phyloP scores from a whole-genome alignment of 2,888 invertebrate species.

The Psococerastis gibbosa region DNA sequence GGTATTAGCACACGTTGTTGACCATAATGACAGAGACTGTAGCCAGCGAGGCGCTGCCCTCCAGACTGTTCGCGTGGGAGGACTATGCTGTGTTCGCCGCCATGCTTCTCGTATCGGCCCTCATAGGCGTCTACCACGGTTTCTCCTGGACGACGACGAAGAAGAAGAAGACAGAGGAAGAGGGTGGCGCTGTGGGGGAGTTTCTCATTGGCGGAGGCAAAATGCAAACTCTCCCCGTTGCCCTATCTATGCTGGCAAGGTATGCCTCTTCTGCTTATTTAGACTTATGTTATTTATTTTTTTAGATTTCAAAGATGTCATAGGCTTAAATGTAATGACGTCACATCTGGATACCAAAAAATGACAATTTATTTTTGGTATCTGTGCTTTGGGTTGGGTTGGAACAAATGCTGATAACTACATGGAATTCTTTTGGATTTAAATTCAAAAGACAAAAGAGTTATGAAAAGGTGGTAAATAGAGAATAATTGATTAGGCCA shows the following conservation, averaged over 20 bases:
- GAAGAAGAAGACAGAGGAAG: conserved; percentile 26
- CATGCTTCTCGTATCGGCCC: conserved; percentile 22
- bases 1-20: no score
- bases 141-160: conserved; percentile 22
- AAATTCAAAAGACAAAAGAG: not conserved
- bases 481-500: not conserved
- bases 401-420: no score
- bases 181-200: conserved; percentile 25
- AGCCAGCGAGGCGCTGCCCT: no score
- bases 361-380: no score
- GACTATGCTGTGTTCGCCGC: conserved; percentile 25
- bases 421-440: no score
- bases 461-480: not conserved
- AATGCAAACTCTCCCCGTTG: conserved; percentile 28
- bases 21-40: no score
- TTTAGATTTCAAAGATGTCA: not conserved
- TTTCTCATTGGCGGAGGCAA: conserved; percentile 26
- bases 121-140: conserved; percentile 25
- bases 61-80: conserved; percentile 19
- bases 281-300: not conserved
- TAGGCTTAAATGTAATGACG: not conserved
- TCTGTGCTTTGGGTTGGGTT: no score
- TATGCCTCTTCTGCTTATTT: conserved; percentile 15
- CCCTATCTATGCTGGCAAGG: conserved; percentile 29
- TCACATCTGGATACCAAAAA: no score